Base-by-base conservation (phyloP, 92 coral and sea anemone genomes). In the Epizoanthus rinbou region DNA sequence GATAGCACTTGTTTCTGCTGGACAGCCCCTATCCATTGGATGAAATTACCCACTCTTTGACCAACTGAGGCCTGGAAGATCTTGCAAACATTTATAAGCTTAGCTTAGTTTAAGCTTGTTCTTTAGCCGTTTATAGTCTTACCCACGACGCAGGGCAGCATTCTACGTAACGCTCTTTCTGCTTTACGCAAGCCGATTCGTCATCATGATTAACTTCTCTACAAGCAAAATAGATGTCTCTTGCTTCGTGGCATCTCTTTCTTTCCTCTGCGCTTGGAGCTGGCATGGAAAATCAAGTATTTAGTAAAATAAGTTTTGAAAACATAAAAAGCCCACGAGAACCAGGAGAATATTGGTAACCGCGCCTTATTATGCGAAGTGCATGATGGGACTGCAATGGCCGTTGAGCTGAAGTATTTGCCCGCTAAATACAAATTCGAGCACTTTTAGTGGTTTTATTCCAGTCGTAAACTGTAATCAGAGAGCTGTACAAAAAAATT, bases 91-190 rank as follows among this genome's bases (percentile, higher is more conserved):
- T 35, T 2, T 35, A 35, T 35, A 35, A 35, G 39, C 39, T 35
- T 35, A 4, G 2, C 4, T 4, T 35, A n/a, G n/a, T 35, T 35
- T 35, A 2, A 35, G 2, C 4, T 35, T 35, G 4, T n/a, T 35
- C 2, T 4, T 35, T 37, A 50, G 3, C 8, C 50, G 7, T 43
- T n/a, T n/a, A n/a, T n/a, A n/a, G n/a, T 28, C 95, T 87, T 90
- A 97, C 99, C 99, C 99, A 97, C 39, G 97, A 67, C 18, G 98
- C 93, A 16, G 97, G 98, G 54, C 99, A 97, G 45, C 70, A 60
- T 13, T 80, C 75, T n/a, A 85, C 64, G 85, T 81, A 97, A 24
- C 66, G 54, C 67, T 89, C 91, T 73, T 94, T 90, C 66, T 91
- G 92, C 67, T 93, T 93, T 16, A 47, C 81, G 82, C 98, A 93